Percentiles rank a stretch among this genome's conserved stretches.
These are phyloP conservation scores for Hemicordylus capensis DNA, from an alignment of 2,113 vertebrate species.

Conservation along the genomic window DNA sequence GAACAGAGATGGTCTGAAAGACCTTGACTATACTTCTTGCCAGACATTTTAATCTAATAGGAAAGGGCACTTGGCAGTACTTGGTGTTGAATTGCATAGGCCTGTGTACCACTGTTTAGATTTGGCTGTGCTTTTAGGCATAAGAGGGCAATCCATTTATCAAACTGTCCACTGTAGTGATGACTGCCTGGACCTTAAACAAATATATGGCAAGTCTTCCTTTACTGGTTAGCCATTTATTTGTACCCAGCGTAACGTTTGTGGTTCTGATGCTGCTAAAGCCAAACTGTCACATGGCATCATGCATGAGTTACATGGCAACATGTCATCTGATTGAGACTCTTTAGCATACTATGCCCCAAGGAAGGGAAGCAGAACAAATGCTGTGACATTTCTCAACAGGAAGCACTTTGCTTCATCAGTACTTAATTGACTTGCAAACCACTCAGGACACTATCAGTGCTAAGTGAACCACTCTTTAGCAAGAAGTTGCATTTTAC, in stretches of 20 bases:
- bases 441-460: slow-evolving; percentile 58
- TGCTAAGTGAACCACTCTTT: slow-evolving; percentile 52
- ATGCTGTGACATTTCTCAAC: slow-evolving; percentile 65
- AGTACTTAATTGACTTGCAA: slow-evolving; percentile 67
- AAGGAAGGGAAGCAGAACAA: slow-evolving; percentile 61
- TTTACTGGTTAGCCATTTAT: neutral
- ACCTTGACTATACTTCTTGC: slow-evolving; percentile 19
- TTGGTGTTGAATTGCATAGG: slow-evolving; percentile 28
- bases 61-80: slow-evolving; percentile 13
- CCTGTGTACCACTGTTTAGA: slow-evolving; percentile 2
- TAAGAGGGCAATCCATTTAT: neutral
- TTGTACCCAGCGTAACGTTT: slow-evolving; percentile 10
- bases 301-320: neutral
- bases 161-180: neutral
- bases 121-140: neutral
- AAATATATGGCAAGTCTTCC: slow-evolving; percentile 12
- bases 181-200: slow-evolving; percentile 8
- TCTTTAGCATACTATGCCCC: slow-evolving; percentile 39
- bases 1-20: slow-evolving; percentile 52
- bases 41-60: slow-evolving; percentile 39
- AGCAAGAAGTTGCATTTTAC: slow-evolving; percentile 49
- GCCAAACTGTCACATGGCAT: slow-evolving; percentile 11
- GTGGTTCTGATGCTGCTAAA: neutral
- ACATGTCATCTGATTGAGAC: slow-evolving; percentile 36
- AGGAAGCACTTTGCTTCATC: slow-evolving; percentile 61